Evolutionary conservation across 2,113 vertebrate genomes (phyloP).

Genomic region (Verasper variegatus): DNA sequence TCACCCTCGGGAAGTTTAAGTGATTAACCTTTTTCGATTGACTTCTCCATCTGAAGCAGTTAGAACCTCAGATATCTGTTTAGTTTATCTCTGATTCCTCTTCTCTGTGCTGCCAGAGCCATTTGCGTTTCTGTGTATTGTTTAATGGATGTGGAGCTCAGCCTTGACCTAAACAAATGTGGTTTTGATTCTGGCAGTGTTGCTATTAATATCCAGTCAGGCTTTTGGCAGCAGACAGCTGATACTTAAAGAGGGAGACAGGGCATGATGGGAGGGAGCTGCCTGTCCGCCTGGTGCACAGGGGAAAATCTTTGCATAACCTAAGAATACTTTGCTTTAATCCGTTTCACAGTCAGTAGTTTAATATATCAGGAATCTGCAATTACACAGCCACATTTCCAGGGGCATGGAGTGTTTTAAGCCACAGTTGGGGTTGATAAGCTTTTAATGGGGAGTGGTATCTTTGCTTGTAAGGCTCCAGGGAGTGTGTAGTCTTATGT

Average conservation of each 20-base stretch:
- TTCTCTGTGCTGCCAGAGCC: slow-evolving; percentile 39
- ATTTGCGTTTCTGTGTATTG: slow-evolving; percentile 49
- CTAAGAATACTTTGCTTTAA: slow-evolving; percentile 45
- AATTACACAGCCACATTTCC: slow-evolving; percentile 32
- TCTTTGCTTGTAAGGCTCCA: background rate
- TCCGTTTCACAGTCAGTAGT: slow-evolving; percentile 33
- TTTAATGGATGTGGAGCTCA: slow-evolving; percentile 67
- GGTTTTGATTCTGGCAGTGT: slow-evolving; percentile 72
- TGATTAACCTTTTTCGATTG: slow-evolving; percentile 55
- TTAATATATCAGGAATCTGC: slow-evolving; percentile 48
- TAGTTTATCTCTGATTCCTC: slow-evolving; percentile 58
- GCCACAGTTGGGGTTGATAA: slow-evolving; percentile 20
- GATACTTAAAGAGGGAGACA: slow-evolving; percentile 75
- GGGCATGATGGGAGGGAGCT: slow-evolving; percentile 67
- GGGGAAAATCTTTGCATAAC: slow-evolving; percentile 52
- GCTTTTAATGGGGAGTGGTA: background rate
- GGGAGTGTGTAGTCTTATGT: background rate
- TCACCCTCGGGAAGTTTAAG: slow-evolving; percentile 48
- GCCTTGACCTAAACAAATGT: slow-evolving; percentile 79
- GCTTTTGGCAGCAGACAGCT: slow-evolving; percentile 75
- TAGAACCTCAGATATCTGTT: slow-evolving; percentile 45
- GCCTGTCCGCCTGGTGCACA: slow-evolving; percentile 53
- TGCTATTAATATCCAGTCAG: slow-evolving; percentile 79
- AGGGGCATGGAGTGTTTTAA: background rate
- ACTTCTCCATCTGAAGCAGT: slow-evolving; percentile 49